These are phyloP conservation scores for Pocillopora meandrina DNA, from an alignment of 92 coral and sea anemone genomes.

Conservation along the genomic window DNA sequence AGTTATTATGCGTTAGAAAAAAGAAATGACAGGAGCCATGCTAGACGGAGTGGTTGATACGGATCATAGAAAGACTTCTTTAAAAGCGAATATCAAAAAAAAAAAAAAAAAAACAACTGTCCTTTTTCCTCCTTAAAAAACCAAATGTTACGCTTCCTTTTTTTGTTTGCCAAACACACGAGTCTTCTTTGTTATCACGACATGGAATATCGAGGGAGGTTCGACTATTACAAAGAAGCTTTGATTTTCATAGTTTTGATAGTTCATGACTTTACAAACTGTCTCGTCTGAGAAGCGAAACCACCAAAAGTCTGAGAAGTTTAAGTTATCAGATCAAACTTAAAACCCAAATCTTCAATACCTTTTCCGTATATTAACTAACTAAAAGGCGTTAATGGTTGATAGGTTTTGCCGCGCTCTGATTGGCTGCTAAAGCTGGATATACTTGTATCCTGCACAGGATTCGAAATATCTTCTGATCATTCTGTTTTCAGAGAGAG, in stretches of 20 bases:
- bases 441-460: neutral
- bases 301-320: neutral
- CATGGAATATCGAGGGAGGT: neutral
- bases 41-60: no score
- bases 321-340: neutral
- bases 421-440: neutral
- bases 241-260: neutral
- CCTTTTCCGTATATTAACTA: no score
- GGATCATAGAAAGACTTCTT: no score
- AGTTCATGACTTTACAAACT: neutral
- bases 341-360: neutral
- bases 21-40: no score
- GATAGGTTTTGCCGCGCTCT: neutral
- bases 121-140: neutral
- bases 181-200: neutral
- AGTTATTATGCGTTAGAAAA: no score
- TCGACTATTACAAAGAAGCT: neutral
- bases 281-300: neutral
- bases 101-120: neutral
- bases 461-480: neutral
- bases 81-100: neutral
- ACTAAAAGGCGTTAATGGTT: no score
- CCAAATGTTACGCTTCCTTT: neutral
- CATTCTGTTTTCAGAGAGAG: neutral
- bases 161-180: neutral